A percentile compares a stretch with the other conserved stretches of the same genome.
phyloP scores from a whole-genome alignment of 2,888 invertebrate species.

The Hydriomena furcata region DNA sequence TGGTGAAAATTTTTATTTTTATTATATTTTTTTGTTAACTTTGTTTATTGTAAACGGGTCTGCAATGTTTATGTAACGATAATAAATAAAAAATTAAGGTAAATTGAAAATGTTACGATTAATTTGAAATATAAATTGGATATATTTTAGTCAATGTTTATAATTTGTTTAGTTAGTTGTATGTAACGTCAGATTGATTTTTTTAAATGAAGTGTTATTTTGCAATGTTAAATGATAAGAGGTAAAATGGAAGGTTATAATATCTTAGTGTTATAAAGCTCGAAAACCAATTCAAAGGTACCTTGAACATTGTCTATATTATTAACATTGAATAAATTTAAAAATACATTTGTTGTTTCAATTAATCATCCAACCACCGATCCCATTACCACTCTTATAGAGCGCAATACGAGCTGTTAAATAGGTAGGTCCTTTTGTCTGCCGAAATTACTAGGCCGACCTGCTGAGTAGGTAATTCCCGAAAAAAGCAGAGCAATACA shows the following conservation, averaged over 20 bases:
- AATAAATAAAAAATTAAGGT: conserved; percentile 67
- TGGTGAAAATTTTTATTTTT: conserved; percentile 73
- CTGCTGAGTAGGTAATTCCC: too few relatives aligned
- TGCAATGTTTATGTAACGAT: conserved; percentile 75
- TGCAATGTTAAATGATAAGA: conserved; percentile 77
- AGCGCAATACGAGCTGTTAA: too few relatives aligned
- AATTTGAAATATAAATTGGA: conserved; percentile 76
- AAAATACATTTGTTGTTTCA: conserved; percentile 55
- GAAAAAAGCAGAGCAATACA: too few relatives aligned
- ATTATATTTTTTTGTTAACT: conserved; percentile 74
- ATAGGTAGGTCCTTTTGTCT: too few relatives aligned
- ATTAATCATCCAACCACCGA: conserved; percentile 32
- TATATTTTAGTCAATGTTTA: conserved; percentile 81
- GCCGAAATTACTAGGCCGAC: too few relatives aligned
- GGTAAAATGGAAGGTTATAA: conserved; percentile 73
- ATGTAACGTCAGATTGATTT: conserved; percentile 69
- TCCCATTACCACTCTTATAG: neutral
- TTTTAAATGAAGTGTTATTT: conserved; percentile 74
- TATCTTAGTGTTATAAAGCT: conserved; percentile 80
- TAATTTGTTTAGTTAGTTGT: conserved; percentile 68
- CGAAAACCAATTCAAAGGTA: conserved; percentile 83
- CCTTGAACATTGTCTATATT: conserved; percentile 84
- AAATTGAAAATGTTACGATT: conserved; percentile 67
- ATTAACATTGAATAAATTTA: conserved; percentile 84
- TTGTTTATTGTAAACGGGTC: conserved; percentile 80